A percentile compares a stretch with the other conserved stretches of the same genome.
These are phyloP conservation scores for Apolygus lucorum DNA, from an alignment of 1,140 invertebrate genomes.

Conservation along the genomic window DNA sequence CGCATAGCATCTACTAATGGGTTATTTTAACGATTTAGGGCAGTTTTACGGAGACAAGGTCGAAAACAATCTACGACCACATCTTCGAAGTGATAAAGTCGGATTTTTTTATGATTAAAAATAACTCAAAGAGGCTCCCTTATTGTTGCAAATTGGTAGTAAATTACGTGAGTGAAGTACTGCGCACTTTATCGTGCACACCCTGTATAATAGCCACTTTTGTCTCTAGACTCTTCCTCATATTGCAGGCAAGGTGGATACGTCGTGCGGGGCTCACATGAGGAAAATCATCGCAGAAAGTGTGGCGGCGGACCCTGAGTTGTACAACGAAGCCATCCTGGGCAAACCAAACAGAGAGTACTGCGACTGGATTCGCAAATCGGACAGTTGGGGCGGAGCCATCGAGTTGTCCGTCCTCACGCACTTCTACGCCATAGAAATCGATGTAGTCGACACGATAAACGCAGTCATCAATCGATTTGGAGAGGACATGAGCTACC, in stretches of 20 bases:
- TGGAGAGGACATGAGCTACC: slow-evolving; percentile 84
- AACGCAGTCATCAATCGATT: slow-evolving; percentile 85
- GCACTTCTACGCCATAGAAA: slow-evolving; percentile 80
- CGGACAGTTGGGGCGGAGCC: slow-evolving; percentile 87
- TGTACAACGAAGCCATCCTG: slow-evolving; percentile 77
- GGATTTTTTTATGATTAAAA: too few relatives aligned
- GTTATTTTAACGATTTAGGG: too few relatives aligned
- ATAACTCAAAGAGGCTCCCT: too few relatives aligned
- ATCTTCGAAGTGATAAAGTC: too few relatives aligned
- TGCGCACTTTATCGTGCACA: too few relatives aligned
- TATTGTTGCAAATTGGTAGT: too few relatives aligned
- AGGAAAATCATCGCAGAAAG: slow-evolving; percentile 77
- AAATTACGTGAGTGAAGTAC: too few relatives aligned
- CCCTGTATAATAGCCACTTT: background rate
- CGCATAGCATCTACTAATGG: too few relatives aligned
- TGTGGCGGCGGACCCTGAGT: slow-evolving; percentile 63
- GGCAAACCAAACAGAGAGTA: slow-evolving; percentile 80
- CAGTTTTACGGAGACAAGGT: too few relatives aligned
- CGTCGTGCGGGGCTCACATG: slow-evolving; percentile 59
- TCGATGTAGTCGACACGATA: slow-evolving; percentile 86
- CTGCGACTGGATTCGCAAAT: slow-evolving; percentile 73
- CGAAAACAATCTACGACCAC: too few relatives aligned
- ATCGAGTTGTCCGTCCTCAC: slow-evolving; percentile 89
- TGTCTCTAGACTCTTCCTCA: background rate
- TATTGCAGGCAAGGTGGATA: slow-evolving; percentile 61